phyloP scores from a whole-genome alignment of 2,888 invertebrate species.

The Tenthredo mesomela region DNA sequence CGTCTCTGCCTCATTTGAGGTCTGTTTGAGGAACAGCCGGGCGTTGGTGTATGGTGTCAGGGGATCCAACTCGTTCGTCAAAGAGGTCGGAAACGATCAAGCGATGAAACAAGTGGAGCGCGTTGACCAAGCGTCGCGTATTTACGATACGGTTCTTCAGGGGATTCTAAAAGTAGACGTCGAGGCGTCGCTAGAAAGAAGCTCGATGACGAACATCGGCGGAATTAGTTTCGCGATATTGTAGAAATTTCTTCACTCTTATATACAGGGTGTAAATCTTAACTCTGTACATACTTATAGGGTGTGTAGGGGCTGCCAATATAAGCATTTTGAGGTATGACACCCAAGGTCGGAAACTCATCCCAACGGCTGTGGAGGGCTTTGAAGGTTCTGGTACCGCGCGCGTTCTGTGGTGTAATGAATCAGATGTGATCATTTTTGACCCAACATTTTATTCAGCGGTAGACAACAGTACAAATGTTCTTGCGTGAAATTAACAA shows the following conservation, averaged over 20 bases:
- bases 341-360: no score
- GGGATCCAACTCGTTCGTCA: neutral
- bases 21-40: neutral
- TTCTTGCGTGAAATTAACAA: no score
- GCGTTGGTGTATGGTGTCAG: constrained; percentile 3
- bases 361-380: no score
- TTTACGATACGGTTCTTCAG: neutral
- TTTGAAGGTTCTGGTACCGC: no score
- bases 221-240: constrained; percentile 14
- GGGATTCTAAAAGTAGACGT: constrained; percentile 41
- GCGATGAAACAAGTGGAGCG: constrained; percentile 7
- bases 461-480: no score
- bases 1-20: neutral
- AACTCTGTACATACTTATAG: no score
- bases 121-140: constrained; percentile 13
- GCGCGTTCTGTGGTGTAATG: no score
- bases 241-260: neutral
- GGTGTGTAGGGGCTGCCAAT: no score
- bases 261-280: no score
- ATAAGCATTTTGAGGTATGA: no score
- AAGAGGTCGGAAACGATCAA: constrained; percentile 9
- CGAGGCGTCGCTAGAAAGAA: constrained; percentile 20
- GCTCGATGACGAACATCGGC: constrained; percentile 32
- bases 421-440: no score
- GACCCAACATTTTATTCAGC: no score